phyloP scores from a whole-genome alignment of 1,140 invertebrate genomes.

The Ostrea edulis region DNA sequence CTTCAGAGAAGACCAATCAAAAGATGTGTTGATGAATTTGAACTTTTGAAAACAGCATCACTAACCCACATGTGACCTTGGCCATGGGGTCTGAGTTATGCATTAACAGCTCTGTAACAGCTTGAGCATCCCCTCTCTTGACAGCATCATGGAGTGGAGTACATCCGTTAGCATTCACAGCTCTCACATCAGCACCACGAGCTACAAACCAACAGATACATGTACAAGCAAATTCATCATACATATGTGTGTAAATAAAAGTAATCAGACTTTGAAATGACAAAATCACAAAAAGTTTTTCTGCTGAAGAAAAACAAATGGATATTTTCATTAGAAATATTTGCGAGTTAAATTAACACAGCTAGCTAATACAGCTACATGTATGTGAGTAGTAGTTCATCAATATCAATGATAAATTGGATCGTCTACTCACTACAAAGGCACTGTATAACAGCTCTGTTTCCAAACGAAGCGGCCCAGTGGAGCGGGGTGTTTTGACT shows the following conservation, averaged over 20 bases:
- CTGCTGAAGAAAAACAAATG: no score
- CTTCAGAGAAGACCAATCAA: background rate
- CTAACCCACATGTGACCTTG: constrained; percentile 81
- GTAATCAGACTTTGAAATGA: no score
- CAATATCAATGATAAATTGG: background rate
- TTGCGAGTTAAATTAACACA: background rate
- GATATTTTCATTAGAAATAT: background rate
- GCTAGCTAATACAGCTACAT: background rate
- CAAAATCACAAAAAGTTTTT: background rate
- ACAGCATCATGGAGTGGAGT: constrained; percentile 85
- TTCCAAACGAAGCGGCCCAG: constrained; percentile 85
- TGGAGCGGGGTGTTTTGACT: constrained; percentile 84
- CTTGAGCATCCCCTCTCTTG: constrained; percentile 81
- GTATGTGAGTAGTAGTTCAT: background rate
- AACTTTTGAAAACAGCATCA: background rate
- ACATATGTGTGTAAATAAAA: no score
- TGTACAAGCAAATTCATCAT: no score
- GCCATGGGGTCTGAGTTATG: constrained; percentile 83
- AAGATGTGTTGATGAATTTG: background rate
- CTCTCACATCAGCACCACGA: constrained; percentile 80
- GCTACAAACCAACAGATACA: constrained; percentile 75
- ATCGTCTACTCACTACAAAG: constrained; percentile 80
- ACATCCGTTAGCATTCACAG: constrained; percentile 82
- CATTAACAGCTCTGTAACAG: constrained; percentile 82
- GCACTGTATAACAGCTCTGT: constrained; percentile 82